Evolutionary conservation across 2,113 vertebrate species (phyloP).

Genomic region (Thryonomys swinderianus): DNA sequence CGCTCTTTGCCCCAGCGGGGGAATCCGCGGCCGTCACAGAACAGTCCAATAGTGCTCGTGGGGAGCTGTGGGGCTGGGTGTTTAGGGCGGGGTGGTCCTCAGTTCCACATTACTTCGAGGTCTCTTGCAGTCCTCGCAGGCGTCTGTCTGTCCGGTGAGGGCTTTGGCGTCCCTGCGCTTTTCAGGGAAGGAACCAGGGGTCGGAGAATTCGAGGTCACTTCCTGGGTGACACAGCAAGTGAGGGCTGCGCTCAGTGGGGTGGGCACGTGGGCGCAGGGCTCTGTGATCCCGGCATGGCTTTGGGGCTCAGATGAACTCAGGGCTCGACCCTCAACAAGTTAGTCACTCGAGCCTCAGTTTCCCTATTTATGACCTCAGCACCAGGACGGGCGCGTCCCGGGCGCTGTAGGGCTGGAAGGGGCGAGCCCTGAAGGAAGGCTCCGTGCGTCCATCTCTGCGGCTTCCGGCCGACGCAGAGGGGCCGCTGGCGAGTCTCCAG

Average conservation of each 20-base stretch:
- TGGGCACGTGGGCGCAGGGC: neutral
- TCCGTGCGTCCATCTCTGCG: neutral
- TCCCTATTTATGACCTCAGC: neutral
- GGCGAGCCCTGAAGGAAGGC: neutral
- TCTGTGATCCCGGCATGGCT: neutral
- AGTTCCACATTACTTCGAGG: neutral
- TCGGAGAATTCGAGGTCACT: neutral
- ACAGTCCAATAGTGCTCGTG: too few species aligned
- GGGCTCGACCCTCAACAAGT: neutral
- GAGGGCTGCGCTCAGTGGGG: neutral
- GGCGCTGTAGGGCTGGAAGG: neutral
- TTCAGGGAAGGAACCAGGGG: neutral
- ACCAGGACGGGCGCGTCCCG: rapidly evolving
- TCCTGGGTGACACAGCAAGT: neutral
- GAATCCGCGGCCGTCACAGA: neutral
- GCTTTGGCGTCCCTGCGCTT: neutral
- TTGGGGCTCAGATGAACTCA: neutral
- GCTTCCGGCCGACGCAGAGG: neutral
- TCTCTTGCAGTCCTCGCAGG: neutral
- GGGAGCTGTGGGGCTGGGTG: neutral
- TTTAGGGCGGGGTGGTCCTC: neutral
- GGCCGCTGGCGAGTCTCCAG: neutral
- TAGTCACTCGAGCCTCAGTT: neutral
- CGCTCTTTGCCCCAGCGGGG: neutral
- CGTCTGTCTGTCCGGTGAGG: neutral